These are phyloP conservation scores for Leptestheria dahalacensis DNA, from an alignment of 1,140 invertebrate genomes.

Conservation along the genomic window DNA sequence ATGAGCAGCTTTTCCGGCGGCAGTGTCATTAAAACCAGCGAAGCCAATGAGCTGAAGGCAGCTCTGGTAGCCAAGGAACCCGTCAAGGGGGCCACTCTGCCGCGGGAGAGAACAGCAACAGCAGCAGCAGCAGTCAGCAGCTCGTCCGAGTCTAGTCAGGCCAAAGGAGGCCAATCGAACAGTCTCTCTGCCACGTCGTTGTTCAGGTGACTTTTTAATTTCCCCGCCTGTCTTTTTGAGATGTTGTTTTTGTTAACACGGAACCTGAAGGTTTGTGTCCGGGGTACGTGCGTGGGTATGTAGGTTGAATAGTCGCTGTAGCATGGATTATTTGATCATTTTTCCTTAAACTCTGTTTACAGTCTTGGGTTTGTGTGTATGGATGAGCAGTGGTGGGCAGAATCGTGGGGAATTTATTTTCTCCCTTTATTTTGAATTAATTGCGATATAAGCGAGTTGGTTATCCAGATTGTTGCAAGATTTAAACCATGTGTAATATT, in stretches of 20 bases:
- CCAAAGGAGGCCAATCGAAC: background rate
- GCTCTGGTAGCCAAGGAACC: slow-evolving; percentile 3
- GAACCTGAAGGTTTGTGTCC: too few relatives aligned
- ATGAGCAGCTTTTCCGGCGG: slow-evolving; percentile 32
- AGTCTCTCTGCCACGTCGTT: slow-evolving; percentile 1
- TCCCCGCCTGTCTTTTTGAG: background rate
- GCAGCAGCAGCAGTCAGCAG: background rate
- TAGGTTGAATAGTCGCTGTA: background rate
- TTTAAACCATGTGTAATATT: too few relatives aligned
- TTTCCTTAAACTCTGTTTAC: too few relatives aligned
- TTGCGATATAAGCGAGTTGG: too few relatives aligned
- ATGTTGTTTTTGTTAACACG: background rate
- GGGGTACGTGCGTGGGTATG: background rate
- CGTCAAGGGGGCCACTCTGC: slow-evolving; percentile 11
- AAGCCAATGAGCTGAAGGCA: slow-evolving; percentile 11
- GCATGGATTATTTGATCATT: background rate
- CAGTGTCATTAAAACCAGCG: slow-evolving; percentile 14
- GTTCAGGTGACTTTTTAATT: background rate
- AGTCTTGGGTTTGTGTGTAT: too few relatives aligned
- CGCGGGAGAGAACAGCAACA: slow-evolving; percentile 2
- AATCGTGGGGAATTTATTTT: too few relatives aligned
- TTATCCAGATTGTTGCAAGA: too few relatives aligned
- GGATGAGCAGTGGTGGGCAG: too few relatives aligned
- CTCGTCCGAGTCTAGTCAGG: slow-evolving; percentile 6
- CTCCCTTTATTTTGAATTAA: too few relatives aligned